These are phyloP conservation scores for Coturnix japonica DNA, from an alignment of 2,113 vertebrate species.

Conservation along the genomic window DNA sequence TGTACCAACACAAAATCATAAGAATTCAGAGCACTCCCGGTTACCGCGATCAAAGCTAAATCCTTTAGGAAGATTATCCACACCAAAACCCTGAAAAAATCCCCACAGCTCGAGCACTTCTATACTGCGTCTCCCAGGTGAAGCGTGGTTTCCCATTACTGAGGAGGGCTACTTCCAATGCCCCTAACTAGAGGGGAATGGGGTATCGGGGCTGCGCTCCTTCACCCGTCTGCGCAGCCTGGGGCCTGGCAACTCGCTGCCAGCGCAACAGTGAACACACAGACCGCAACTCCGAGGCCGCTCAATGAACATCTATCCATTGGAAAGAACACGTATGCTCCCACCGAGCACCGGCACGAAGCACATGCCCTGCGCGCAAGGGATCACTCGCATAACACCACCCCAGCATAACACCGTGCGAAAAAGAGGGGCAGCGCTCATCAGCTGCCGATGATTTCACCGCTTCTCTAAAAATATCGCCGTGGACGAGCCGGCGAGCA, in stretches of 20 bases:
- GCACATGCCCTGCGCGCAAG: neutral
- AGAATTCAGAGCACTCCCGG: slow-evolving; percentile 67
- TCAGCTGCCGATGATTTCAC: neutral
- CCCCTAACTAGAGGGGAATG: neutral
- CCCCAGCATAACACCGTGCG: neutral
- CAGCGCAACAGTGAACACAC: neutral
- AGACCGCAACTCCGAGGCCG: neutral
- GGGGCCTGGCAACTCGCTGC: slow-evolving; percentile 41
- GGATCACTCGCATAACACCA: neutral
- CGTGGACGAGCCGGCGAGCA: neutral
- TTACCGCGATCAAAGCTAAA: slow-evolving; percentile 78
- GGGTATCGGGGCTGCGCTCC: neutral
- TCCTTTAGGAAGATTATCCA: slow-evolving; percentile 83
- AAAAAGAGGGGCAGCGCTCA: neutral
- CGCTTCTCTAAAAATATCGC: neutral
- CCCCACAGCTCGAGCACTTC: slow-evolving; percentile 70
- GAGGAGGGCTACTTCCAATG: neutral
- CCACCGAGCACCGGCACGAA: neutral
- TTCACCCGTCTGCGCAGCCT: slow-evolving; percentile 11
- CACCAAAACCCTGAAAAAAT: slow-evolving; percentile 75
- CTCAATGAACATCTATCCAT: slow-evolving; percentile 20
- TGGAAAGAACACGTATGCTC: neutral
- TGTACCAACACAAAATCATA: slow-evolving; percentile 53
- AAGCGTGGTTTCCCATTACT: neutral
- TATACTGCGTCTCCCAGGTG: slow-evolving; percentile 19